Conservation (phyloP, 1,140 invertebrate species). For the Pomacea maculata region DNA sequence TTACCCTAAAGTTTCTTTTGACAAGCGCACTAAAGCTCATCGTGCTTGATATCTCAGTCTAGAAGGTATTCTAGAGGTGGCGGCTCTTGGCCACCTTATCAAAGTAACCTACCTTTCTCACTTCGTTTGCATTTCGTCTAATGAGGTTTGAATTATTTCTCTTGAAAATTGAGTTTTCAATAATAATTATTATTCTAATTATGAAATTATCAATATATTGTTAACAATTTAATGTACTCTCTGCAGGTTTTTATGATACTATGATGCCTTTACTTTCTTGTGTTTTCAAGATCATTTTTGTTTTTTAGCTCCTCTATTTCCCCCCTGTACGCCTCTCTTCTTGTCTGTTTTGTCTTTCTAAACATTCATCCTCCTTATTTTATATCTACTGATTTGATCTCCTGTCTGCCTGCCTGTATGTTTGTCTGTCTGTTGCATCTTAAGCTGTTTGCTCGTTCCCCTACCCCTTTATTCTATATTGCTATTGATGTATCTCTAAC, state of each 20-base stretch:
- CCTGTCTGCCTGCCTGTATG: background rate
- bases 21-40: background rate
- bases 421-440: background rate
- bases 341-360: slow-evolving; percentile 9
- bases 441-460: background rate
- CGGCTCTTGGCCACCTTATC: background rate
- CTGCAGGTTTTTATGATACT: background rate
- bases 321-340: background rate
- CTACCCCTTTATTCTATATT: background rate
- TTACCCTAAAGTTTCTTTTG: background rate
- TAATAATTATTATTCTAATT: background rate
- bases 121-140: background rate
- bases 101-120: background rate
- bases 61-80: background rate
- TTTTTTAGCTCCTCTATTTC: background rate
- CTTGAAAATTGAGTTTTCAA: background rate
- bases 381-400: background rate
- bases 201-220: background rate
- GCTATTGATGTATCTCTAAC: background rate
- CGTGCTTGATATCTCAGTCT: background rate
- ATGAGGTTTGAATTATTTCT: background rate
- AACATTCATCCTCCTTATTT: background rate
- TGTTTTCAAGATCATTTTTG: background rate
- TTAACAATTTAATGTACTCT: background rate
- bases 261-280: background rate